Percentiles rank a stretch among this genome's conserved stretches.
Conservation (phyloP, 2,113 vertebrate species). For the Gambusia affinis region DNA sequence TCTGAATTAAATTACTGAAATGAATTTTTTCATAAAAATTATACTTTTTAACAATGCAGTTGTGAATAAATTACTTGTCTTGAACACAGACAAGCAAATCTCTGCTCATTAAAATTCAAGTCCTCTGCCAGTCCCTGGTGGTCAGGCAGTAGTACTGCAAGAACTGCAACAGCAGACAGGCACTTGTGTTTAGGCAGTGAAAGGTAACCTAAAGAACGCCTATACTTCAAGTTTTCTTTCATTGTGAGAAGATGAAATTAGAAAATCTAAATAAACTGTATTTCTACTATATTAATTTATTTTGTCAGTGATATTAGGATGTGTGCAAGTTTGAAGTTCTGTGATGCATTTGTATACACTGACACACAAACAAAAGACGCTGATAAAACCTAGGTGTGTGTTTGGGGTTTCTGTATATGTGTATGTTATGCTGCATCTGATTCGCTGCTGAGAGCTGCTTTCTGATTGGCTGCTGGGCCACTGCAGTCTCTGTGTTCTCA, state of each 20-base stretch:
- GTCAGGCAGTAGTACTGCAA: constrained; percentile 35
- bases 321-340: neutral
- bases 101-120: constrained; percentile 21
- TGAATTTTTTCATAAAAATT: neutral
- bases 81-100: neutral
- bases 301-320: neutral
- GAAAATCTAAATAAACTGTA: neutral
- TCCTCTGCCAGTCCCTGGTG: constrained; percentile 62
- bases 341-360: neutral
- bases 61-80: neutral
- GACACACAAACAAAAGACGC: constrained; percentile 9
- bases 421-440: constrained; percentile 44
- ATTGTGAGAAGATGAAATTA: neutral
- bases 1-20: neutral
- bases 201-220: neutral
- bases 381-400: constrained; percentile 18
- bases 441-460: constrained; percentile 35
- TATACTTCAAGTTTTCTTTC: neutral
- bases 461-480: constrained; percentile 69
- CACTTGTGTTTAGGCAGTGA: neutral
- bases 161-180: constrained; percentile 16
- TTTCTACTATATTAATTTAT: neutral
- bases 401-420: constrained; percentile 12
- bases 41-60: neutral
- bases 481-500: constrained; percentile 69